Percentiles rank a stretch among this genome's conserved stretches.
Evolutionary conservation across 2,113 vertebrate genomes (phyloP).

Genomic region (Scolopax mira): DNA sequence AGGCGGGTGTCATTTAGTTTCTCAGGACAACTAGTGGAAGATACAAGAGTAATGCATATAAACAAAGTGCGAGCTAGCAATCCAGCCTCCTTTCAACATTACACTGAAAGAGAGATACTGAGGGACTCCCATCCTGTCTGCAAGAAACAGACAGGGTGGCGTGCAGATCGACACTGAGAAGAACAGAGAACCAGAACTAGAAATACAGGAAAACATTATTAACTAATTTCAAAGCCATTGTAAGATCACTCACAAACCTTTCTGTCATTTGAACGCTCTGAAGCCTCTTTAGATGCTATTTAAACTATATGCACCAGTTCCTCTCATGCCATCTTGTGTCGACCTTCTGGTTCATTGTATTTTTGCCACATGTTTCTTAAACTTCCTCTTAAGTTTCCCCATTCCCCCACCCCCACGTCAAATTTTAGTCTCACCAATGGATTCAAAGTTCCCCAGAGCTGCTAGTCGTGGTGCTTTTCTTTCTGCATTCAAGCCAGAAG

Average conservation of each 20-base stretch:
- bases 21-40: not conserved
- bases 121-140: not conserved
- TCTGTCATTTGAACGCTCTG: not conserved
- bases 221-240: not conserved
- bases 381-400: not conserved
- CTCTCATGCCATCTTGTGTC: not conserved
- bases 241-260: not conserved
- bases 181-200: not conserved
- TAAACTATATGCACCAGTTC: not conserved
- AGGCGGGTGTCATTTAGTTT: not conserved
- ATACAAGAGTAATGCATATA: not conserved
- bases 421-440: not conserved
- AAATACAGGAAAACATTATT: not conserved
- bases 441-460: not conserved
- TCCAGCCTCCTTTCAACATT: not conserved
- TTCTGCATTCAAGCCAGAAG: not conserved
- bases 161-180: accelerated
- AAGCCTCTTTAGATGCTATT: not conserved
- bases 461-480: not conserved
- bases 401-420: not conserved
- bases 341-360: not conserved
- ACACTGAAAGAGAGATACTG: accelerated
- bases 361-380: not conserved
- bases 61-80: not conserved
- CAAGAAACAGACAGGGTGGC: not conserved